Conservation (phyloP, 2,888 invertebrate species). For the Mongoloraphidia duomilia region DNA sequence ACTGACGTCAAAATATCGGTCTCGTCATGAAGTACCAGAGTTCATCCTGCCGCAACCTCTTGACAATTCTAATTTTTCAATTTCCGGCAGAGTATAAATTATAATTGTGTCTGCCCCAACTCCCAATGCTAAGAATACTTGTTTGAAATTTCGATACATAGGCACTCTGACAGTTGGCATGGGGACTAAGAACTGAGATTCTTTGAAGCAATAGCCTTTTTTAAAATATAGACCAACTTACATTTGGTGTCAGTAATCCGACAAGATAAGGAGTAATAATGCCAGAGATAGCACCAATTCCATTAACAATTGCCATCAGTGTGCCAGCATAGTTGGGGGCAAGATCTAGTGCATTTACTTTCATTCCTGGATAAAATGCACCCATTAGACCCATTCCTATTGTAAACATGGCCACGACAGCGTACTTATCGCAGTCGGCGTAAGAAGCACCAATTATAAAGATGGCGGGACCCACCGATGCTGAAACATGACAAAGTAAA, state of each 20-base stretch:
- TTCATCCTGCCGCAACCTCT: too few species aligned
- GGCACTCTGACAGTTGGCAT: too few species aligned
- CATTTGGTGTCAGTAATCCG: conserved; percentile 43
- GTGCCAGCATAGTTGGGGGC: conserved; percentile 49
- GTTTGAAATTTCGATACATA: too few species aligned
- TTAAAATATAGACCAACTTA: conserved; percentile 26
- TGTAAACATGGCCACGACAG: conserved; percentile 39
- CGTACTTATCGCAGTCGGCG: conserved; percentile 38
- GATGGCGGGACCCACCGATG: conserved; percentile 45
- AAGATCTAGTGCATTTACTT: conserved; percentile 49
- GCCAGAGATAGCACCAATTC: conserved; percentile 44
- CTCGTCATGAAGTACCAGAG: too few species aligned
- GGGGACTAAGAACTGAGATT: too few species aligned
- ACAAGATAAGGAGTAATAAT: conserved; percentile 45
- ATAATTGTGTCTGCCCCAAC: too few species aligned
- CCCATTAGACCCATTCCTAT: conserved; percentile 52
- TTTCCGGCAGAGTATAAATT: too few species aligned
- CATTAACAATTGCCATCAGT: conserved; percentile 47
- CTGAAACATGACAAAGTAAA: conserved; percentile 24
- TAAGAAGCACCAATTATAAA: conserved; percentile 48
- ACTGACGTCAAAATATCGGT: too few species aligned
- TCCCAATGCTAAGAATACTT: too few species aligned
- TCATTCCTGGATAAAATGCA: conserved; percentile 51
- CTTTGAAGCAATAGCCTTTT: too few species aligned
- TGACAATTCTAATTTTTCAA: too few species aligned